A percentile compares a stretch with the other conserved stretches of the same genome.
Conservation (phyloP, 2,113 vertebrate species). For the Taurulus bubalis region DNA sequence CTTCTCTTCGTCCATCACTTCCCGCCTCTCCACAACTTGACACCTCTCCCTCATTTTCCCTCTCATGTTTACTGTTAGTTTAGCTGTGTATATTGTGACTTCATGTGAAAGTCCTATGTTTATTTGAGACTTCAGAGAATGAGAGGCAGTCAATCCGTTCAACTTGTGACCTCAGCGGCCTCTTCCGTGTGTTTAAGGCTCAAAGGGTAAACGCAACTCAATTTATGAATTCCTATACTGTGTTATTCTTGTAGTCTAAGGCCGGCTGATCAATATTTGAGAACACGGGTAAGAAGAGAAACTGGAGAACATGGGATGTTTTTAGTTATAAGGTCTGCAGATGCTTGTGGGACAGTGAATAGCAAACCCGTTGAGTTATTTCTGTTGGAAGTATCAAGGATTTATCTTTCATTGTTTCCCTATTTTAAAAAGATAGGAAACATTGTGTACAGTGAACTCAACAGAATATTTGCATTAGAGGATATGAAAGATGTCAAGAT, state of each 20-base stretch:
- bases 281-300: constrained; percentile 39
- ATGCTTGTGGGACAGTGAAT: constrained; percentile 20
- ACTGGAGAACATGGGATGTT: constrained; percentile 48
- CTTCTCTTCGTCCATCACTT: not conserved
- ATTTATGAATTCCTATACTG: constrained; percentile 56
- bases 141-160: constrained; percentile 33
- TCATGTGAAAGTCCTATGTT: constrained; percentile 52
- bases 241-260: constrained; percentile 47
- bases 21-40: constrained; percentile 13
- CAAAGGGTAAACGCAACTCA: constrained; percentile 49
- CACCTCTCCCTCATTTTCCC: constrained; percentile 34
- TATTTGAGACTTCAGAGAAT: constrained; percentile 60
- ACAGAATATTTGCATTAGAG: not conserved
- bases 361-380: constrained; percentile 24
- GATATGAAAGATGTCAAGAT: not conserved
- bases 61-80: constrained; percentile 56
- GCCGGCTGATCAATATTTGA: constrained; percentile 44
- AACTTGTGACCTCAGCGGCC: constrained; percentile 58
- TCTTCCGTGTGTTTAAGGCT: constrained; percentile 44
- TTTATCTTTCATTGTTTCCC: constrained; percentile 28
- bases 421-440: constrained; percentile 16
- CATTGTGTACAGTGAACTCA: not conserved
- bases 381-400: constrained; percentile 15
- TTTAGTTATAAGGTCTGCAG: constrained; percentile 43
- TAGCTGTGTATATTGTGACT: constrained; percentile 68